Percentiles rank a stretch among this genome's conserved stretches.
phyloP scores from a whole-genome alignment of 2,797 vertebrate genomes.

The Megaceryle alcyon region DNA sequence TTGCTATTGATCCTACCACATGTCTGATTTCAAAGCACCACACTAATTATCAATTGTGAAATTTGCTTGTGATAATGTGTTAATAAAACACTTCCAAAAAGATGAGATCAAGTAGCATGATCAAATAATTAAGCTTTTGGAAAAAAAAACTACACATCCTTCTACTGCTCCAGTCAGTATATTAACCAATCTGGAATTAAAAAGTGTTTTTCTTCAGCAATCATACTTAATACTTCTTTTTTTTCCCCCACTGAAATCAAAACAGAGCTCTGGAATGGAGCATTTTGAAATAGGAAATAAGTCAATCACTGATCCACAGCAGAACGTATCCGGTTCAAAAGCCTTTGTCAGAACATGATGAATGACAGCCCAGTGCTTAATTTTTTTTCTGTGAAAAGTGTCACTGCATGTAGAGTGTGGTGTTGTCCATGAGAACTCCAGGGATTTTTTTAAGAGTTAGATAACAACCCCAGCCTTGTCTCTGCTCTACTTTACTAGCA shows the following conservation, averaged over 20 bases:
- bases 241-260: not conserved
- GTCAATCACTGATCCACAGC: not conserved
- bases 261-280: not conserved
- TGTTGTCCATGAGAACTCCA: not conserved
- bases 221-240: not conserved
- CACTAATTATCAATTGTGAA: not conserved
- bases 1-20: not conserved
- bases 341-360: conserved; percentile 36
- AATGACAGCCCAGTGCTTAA: not conserved
- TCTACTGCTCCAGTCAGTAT: not conserved
- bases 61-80: not conserved
- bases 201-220: not conserved
- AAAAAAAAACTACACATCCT: not conserved
- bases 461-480: not conserved
- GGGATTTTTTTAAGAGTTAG: conserved; percentile 23
- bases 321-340: not conserved
- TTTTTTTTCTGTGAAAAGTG: conserved; percentile 27
- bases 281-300: conserved; percentile 35
- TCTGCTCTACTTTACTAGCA: not conserved
- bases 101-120: not conserved
- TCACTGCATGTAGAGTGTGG: not conserved
- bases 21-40: not conserved
- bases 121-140: conserved; percentile 1
- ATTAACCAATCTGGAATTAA: not conserved
- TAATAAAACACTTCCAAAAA: conserved; percentile 5